phyloP scores from a whole-genome alignment of 2,113 vertebrate species.

The Myanophis thanlyinensis region DNA sequence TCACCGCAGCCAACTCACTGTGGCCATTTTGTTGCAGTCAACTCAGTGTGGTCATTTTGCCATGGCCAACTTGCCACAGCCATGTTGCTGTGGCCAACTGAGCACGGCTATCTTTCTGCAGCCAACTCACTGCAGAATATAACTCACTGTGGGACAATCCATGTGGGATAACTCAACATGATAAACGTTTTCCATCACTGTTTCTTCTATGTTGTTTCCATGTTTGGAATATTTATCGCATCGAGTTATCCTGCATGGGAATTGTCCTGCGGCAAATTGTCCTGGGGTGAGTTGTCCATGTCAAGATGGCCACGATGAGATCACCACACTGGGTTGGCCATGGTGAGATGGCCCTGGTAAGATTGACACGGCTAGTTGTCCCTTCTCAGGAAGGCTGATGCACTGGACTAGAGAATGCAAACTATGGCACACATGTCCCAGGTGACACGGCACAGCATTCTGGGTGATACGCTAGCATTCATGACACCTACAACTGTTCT shows the following conservation, averaged over 20 bases:
- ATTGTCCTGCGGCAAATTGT: neutral
- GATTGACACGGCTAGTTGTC: neutral
- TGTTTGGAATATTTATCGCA: neutral
- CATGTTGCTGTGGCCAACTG: no score
- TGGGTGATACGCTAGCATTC: no score
- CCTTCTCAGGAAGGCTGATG: neutral
- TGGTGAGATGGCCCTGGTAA: no score
- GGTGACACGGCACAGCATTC: no score
- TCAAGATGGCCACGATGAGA: accelerated
- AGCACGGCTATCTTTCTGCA: no score
- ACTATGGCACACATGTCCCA: no score
- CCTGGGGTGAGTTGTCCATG: neutral
- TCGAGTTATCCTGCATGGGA: neutral
- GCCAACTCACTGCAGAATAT: neutral
- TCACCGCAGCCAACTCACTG: neutral
- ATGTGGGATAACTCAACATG: neutral
- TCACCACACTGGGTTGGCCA: no score
- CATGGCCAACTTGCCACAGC: no score
- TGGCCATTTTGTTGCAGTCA: no score
- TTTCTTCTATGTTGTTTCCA: neutral
- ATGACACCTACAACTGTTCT: no score
- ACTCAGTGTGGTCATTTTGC: no score
- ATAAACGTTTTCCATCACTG: neutral
- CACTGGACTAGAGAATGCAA: no score
- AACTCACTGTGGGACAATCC: neutral